Conservation (phyloP, 2,797 vertebrate genomes). For the Botia almorhae region DNA sequence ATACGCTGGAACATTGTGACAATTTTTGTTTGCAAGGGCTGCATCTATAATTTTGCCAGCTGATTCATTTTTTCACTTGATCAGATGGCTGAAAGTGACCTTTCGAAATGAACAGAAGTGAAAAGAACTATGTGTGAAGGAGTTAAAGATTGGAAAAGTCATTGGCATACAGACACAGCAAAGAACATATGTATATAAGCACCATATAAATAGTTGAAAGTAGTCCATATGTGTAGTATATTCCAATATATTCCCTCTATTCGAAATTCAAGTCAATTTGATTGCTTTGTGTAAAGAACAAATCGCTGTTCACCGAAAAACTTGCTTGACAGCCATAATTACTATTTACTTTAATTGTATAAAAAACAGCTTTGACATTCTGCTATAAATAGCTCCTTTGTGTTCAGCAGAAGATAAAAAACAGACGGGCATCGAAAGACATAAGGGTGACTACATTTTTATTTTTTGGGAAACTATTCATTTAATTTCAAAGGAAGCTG, state of each 20-base stretch:
- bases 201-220: background rate
- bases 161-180: constrained; percentile 3
- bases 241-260: background rate
- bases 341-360: background rate
- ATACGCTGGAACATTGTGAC: constrained; percentile 23
- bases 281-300: background rate
- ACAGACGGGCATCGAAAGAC: background rate
- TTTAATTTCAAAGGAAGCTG: constrained; percentile 9
- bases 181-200: constrained; percentile 27
- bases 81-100: constrained; percentile 55
- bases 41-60: constrained; percentile 38
- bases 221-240: background rate
- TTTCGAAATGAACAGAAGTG: background rate
- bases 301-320: background rate
- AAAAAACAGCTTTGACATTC: background rate
- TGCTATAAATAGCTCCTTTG: constrained; percentile 1
- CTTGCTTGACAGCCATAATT: background rate
- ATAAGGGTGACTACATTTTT: background rate
- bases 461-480: background rate
- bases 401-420: background rate
- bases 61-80: constrained; percentile 56
- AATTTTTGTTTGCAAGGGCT: constrained; percentile 33
- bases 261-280: background rate
- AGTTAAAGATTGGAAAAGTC: constrained; percentile 21
- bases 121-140: constrained; percentile 37